Percentiles rank a stretch among this genome's conserved stretches.
phyloP scores from a whole-genome alignment of 2,797 vertebrate genomes.

The Pampus argenteus region DNA sequence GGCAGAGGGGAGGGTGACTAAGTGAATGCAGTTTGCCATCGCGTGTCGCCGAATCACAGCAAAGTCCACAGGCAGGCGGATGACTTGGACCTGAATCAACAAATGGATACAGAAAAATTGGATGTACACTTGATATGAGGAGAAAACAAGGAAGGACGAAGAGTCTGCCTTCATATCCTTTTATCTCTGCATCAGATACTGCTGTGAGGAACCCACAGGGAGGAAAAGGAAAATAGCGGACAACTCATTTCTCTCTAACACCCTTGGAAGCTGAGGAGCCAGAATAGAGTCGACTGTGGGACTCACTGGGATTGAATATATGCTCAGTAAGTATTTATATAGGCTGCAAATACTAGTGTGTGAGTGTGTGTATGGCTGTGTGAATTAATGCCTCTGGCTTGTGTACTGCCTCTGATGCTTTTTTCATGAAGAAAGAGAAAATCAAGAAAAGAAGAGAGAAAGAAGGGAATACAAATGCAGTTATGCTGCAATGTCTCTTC shows the following conservation, averaged over 20 bases:
- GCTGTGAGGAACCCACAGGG: conserved; percentile 57
- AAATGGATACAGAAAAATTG: conserved; percentile 69
- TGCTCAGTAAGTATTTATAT: conserved; percentile 73
- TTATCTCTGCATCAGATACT: conserved; percentile 69
- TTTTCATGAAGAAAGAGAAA: conserved; percentile 57
- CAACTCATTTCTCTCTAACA: conserved; percentile 69
- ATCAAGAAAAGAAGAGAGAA: conserved; percentile 39
- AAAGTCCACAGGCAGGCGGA: conserved; percentile 70
- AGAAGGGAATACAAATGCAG: conserved; percentile 49
- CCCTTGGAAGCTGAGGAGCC: conserved; percentile 49
- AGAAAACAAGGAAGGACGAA: conserved; percentile 40
- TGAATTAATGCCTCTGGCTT: conserved; percentile 47
- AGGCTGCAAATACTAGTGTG: conserved; percentile 55
- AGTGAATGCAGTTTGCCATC: conserved; percentile 83
- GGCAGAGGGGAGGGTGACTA: conserved; percentile 76
- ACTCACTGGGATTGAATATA: conserved; percentile 65
- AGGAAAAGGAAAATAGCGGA: conserved; percentile 51
- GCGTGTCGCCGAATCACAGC: conserved; percentile 76
- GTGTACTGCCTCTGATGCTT: conserved; percentile 53
- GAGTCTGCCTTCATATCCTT: conserved; percentile 55
- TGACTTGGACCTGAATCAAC: conserved; percentile 73
- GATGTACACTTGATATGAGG: conserved; percentile 53
- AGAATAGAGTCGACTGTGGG: conserved; percentile 62
- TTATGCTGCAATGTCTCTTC: conserved; percentile 59
- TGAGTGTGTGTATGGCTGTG: conserved; percentile 44